phyloP scores from a whole-genome alignment of 2,888 invertebrate genomes.

The Trisateles emortualis region DNA sequence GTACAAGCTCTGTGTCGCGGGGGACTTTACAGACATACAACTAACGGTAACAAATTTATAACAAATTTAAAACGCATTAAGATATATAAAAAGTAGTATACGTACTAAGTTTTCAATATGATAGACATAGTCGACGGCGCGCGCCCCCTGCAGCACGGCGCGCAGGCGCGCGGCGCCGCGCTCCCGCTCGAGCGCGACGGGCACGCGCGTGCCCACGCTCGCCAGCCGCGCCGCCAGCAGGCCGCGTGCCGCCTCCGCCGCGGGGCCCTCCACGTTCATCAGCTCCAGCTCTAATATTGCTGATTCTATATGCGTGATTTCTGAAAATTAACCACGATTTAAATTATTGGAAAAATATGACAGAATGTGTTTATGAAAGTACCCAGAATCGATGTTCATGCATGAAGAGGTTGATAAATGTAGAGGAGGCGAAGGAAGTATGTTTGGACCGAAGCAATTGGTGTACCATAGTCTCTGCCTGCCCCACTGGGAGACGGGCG shows the following conservation, averaged over 20 bases:
- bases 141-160: slow-evolving; percentile 90
- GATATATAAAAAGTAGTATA: slow-evolving; percentile 1
- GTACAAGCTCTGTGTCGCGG: too few species aligned
- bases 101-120: slow-evolving; percentile 92
- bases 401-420: too few species aligned
- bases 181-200: slow-evolving; percentile 70
- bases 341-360: neutral
- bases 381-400: too few species aligned
- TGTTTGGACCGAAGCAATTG: too few species aligned
- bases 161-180: slow-evolving; percentile 83
- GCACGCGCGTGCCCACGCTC: slow-evolving; percentile 68
- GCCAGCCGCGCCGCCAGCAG: slow-evolving; percentile 65
- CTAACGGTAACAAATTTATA: too few species aligned
- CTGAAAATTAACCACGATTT: too few species aligned
- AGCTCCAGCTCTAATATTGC: slow-evolving; percentile 92
- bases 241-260: slow-evolving; percentile 83
- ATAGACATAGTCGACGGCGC: slow-evolving; percentile 93
- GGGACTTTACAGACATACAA: too few species aligned
- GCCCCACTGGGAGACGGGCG: too few species aligned
- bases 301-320: slow-evolving; percentile 90
- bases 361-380: neutral
- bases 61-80: too few species aligned
- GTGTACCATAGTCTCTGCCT: too few species aligned
- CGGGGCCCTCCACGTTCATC: slow-evolving; percentile 85
- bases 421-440: too few species aligned